Conservation (phyloP, 2,113 vertebrate genomes). For the Strix uralensis region DNA sequence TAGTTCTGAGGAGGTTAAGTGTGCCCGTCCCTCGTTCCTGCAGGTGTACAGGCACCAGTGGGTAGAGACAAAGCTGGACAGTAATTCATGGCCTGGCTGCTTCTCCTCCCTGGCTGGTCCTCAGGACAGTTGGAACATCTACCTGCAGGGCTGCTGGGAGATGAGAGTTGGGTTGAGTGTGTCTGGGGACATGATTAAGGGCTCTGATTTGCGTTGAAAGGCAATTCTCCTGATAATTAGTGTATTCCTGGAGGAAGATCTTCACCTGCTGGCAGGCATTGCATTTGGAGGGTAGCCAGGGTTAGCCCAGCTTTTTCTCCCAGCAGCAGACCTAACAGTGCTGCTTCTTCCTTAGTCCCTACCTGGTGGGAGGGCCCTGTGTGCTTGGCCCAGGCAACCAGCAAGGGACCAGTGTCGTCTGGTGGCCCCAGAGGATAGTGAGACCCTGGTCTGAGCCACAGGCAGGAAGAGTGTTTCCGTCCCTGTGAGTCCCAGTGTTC, state of each 20-base stretch:
- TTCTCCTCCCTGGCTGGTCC: neutral
- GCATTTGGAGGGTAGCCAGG: neutral
- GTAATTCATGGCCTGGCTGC: neutral
- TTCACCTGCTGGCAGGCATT: neutral
- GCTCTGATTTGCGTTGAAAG: neutral
- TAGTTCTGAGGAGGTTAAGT: neutral
- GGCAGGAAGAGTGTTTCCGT: accelerated
- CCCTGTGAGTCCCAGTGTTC: neutral
- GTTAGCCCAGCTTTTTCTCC: neutral
- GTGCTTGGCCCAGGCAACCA: neutral
- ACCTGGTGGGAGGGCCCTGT: neutral
- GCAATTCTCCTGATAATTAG: neutral
- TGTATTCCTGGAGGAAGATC: neutral
- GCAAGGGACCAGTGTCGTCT: neutral
- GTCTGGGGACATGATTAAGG: neutral
- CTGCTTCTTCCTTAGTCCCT: neutral
- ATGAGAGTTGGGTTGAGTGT: neutral
- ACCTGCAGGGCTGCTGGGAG: neutral
- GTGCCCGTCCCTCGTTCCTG: neutral
- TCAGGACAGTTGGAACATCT: neutral
- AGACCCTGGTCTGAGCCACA: neutral
- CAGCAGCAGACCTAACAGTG: neutral
- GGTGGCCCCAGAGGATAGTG: neutral
- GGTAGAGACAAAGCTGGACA: neutral
- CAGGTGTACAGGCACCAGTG: neutral